Percentiles rank a stretch among this genome's conserved stretches.
phyloP scores from a whole-genome alignment of 2,888 invertebrate genomes.

The Spilarctia lutea region DNA sequence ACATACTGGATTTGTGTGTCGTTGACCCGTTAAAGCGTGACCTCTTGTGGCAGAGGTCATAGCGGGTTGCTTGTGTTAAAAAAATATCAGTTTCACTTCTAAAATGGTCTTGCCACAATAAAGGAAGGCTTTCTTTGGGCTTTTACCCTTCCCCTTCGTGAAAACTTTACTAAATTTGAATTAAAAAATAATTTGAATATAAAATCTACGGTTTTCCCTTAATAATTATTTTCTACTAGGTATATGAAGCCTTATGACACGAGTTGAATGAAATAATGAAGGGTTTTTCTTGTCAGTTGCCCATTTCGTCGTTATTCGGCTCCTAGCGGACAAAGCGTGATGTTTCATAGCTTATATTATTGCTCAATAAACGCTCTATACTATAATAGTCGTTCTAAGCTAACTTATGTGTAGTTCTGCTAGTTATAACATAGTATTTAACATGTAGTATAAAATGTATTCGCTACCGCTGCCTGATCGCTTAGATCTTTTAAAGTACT shows the following conservation, averaged over 20 bases:
- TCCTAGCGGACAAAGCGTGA: not conserved
- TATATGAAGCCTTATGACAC: not conserved
- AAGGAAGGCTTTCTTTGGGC: not conserved
- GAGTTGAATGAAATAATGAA: not conserved
- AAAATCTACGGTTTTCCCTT: not conserved
- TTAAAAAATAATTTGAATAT: not conserved
- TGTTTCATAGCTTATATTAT: not conserved
- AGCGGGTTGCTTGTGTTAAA: not conserved
- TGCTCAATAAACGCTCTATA: not conserved
- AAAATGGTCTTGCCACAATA: not conserved
- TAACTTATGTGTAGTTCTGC: not conserved
- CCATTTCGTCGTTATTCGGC: not conserved
- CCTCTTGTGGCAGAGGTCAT: conserved; percentile 14
- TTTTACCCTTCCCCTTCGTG: not conserved
- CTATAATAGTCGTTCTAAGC: not conserved
- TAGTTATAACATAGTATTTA: not conserved
- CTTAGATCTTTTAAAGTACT: no score
- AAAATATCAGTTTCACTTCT: not conserved
- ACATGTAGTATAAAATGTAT: not conserved
- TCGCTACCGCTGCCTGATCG: no score
- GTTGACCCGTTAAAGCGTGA: conserved; percentile 16
- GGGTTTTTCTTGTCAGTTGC: not conserved
- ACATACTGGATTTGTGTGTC: conserved; percentile 19
- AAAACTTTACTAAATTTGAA: not conserved
- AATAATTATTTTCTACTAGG: not conserved